These are phyloP conservation scores for Ophonus ardosiacus DNA, from an alignment of 2,888 invertebrate genomes.

Conservation along the genomic window DNA sequence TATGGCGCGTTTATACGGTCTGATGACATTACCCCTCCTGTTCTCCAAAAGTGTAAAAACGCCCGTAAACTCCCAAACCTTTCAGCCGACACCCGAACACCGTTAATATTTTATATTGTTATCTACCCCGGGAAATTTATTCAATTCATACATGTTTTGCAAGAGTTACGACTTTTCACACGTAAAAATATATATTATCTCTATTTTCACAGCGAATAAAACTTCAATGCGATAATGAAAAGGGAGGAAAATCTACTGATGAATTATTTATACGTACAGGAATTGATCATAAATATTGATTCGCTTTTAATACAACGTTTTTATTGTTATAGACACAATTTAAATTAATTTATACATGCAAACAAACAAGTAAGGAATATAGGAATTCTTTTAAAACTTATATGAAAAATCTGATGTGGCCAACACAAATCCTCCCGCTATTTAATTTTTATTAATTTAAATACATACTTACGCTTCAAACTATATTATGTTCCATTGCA, in stretches of 20 bases:
- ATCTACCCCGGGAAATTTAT: conserved; percentile 60
- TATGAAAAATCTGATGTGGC: too few relatives aligned
- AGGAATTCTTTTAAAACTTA: neutral
- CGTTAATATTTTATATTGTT: conserved; percentile 61
- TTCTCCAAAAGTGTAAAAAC: conserved; percentile 30
- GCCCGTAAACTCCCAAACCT: conserved; percentile 49
- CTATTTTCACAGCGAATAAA: conserved; percentile 51
- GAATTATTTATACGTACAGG: conserved; percentile 24
- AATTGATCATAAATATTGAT: conserved; percentile 30
- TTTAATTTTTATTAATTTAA: too few relatives aligned
- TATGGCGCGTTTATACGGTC: conserved; percentile 43
- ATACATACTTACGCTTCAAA: too few relatives aligned
- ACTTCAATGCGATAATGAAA: conserved; percentile 50
- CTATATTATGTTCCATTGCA: too few relatives aligned
- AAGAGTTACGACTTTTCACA: conserved; percentile 57
- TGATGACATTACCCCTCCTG: conserved; percentile 54
- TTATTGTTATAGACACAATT: neutral
- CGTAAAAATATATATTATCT: conserved; percentile 59
- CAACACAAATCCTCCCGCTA: too few relatives aligned
- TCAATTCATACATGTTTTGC: conserved; percentile 60
- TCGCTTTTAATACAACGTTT: neutral
- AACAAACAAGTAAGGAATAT: neutral
- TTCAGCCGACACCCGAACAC: conserved; percentile 24
- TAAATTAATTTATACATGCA: neutral
- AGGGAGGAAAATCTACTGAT: conserved; percentile 4